Conservation (phyloP, 2,797 vertebrate species). For the Melanotaenia boesemani region DNA sequence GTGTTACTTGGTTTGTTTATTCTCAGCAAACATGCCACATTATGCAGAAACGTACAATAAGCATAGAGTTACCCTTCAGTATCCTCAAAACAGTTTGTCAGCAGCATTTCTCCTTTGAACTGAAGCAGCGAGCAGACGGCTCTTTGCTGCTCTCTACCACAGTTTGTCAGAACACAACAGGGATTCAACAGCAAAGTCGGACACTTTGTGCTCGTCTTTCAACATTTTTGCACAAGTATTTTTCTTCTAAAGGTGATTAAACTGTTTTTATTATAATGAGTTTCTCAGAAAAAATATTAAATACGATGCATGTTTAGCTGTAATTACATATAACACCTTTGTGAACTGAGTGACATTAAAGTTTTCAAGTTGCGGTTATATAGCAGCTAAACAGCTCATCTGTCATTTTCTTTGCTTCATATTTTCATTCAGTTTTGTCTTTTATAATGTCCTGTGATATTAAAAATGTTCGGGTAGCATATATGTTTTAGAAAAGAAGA, state of each 20-base stretch:
- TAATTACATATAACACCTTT: not conserved
- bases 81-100: conserved; percentile 11
- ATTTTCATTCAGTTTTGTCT: not conserved
- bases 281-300: not conserved
- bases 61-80: conserved; percentile 13
- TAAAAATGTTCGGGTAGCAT: not conserved
- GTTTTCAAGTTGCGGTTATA: not conserved
- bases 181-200: not conserved
- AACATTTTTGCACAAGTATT: not conserved
- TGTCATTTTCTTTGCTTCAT: not conserved
- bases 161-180: conserved; percentile 14
- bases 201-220: not conserved
- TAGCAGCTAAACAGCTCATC: not conserved
- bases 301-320: not conserved
- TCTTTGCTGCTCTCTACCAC: conserved; percentile 11
- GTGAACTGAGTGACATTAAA: not conserved
- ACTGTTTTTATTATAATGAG: not conserved
- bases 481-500: not conserved
- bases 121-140: not conserved
- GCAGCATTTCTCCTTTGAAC: conserved; percentile 6
- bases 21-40: not conserved
- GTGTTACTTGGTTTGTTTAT: not conserved
- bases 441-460: not conserved
- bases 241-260: not conserved
- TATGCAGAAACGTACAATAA: conserved; percentile 1